phyloP scores from a whole-genome alignment of 64 coral and sea anemone species.

The Porites lutea region DNA sequence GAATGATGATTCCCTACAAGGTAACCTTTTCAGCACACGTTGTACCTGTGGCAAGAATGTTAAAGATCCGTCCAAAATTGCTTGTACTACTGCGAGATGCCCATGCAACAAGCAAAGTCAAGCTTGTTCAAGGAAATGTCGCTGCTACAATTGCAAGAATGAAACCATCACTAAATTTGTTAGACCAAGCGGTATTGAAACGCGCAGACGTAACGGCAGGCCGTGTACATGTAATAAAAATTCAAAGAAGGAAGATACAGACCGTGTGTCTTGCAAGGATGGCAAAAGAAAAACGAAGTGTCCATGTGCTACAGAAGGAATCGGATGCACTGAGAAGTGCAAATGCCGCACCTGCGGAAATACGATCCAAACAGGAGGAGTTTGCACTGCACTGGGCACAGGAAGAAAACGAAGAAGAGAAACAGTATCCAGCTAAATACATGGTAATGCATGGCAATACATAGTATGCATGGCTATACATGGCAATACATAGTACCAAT shows the following conservation, averaged over 20 bases:
- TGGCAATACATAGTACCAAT: no score
- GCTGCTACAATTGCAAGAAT: slow-evolving; percentile 54
- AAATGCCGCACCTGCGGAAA: slow-evolving; percentile 43
- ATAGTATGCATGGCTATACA: no score
- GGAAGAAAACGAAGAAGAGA: slow-evolving; percentile 26
- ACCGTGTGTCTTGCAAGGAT: slow-evolving; percentile 31
- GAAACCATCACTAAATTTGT: not conserved
- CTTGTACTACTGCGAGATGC: slow-evolving; percentile 26
- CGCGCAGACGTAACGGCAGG: no score
- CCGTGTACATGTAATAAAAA: no score
- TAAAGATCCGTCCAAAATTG: slow-evolving; percentile 32
- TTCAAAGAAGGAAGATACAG: not conserved
- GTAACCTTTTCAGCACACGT: slow-evolving; percentile 2
- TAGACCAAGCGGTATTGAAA: no score
- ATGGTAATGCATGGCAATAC: no score
- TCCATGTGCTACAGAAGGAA: slow-evolving; percentile 32
- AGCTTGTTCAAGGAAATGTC: slow-evolving; percentile 37
- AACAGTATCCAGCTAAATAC: not conserved
- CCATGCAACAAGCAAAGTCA: slow-evolving; percentile 15
- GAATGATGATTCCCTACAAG: not conserved
- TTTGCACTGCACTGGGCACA: not conserved
- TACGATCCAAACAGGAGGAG: slow-evolving; percentile 2
- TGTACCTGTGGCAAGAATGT: slow-evolving; percentile 46
- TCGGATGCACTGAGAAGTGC: slow-evolving; percentile 2
- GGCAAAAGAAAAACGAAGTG: slow-evolving; percentile 44